A percentile compares a stretch with the other conserved stretches of the same genome.
Evolutionary conservation across 1,140 invertebrate genomes (phyloP).

Genomic region (Bradysia coprophila): DNA sequence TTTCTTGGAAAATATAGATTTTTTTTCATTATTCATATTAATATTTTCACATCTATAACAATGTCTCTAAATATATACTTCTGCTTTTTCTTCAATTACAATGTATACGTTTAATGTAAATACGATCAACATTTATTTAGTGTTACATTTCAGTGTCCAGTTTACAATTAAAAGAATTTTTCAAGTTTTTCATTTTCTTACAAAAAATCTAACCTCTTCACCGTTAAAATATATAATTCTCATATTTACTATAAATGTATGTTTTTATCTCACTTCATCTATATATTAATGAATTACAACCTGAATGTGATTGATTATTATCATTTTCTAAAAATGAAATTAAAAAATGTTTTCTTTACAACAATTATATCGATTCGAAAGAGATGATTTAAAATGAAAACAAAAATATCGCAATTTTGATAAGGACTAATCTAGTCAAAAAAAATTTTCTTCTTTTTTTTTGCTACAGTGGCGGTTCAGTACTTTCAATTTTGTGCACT

Average conservation of each 20-base stretch:
- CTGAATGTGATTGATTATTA: neutral
- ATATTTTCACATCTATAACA: neutral
- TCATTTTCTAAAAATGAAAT: neutral
- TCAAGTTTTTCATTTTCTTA: neutral
- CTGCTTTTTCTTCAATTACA: neutral
- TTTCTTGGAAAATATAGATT: neutral
- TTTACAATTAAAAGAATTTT: too few relatives aligned
- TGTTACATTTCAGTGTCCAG: too few relatives aligned
- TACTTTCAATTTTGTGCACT: too few relatives aligned
- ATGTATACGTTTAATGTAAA: neutral
- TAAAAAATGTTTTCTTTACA: neutral
- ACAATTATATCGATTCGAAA: too few relatives aligned
- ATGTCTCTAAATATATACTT: neutral
- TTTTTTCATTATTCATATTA: neutral
- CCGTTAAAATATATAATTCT: too few relatives aligned
- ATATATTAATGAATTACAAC: too few relatives aligned
- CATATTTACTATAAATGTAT: too few relatives aligned
- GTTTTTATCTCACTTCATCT: too few relatives aligned
- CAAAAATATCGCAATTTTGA: too few relatives aligned
- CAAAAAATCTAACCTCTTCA: neutral
- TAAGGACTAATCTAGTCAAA: neutral
- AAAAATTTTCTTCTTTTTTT: neutral
- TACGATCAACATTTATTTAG: neutral
- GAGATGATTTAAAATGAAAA: too few relatives aligned
- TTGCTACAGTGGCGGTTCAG: too few relatives aligned